Evolutionary conservation across 2,888 invertebrate genomes (phyloP), one percentile per base, ranked within the genome.

Genomic region (Phlogophora meticulosa): DNA sequence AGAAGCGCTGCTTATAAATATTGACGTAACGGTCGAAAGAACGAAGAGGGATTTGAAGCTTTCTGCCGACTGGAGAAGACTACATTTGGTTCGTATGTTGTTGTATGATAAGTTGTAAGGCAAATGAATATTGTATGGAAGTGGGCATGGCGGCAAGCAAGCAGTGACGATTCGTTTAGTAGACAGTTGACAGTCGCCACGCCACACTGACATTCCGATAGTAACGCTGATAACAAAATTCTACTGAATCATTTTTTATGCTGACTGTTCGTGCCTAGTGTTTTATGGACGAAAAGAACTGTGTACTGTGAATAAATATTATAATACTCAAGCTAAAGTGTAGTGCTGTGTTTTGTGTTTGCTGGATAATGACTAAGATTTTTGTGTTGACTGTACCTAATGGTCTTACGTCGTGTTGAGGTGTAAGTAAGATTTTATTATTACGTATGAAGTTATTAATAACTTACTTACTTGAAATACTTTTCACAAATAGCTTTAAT

Each of bases 111-210:
- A 82, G 90, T 77, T 45, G 78, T 56, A 45, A 79, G 43, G 88
- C 85, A 10, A 20, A 88, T 72, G 65, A 38, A 52, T 61, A 45
- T 83, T 84, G 80, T 85, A 85, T 89, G 82, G 90, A 93, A 93
- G 94, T 94, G 94, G 95, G 95, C 95, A 94, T 94, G 95, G 95
- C 95, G 92, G 92, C 91, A 89, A 91, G 90, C 90, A 88, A 90
- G 90, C 93, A 92, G 92, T 93, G 95, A 94, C 94, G 93, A 94
- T 93, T 94, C 94, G 93, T 93, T 95, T 95, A 95, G 95, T 95
- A 95, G 94, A 95, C 94, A 95, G 90, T 95, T 95, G 95, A 95
- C 95, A 95, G 94, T 94, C 95, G 92, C 94, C 94, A 94, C 94
- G 93, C 95, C 93, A 94, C 93, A 94, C 92, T 95, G 95, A 94